Evolutionary conservation across 2,888 invertebrate genomes (phyloP), one percentile per base, ranked within the genome.

Genomic region (Agrilus mali): DNA sequence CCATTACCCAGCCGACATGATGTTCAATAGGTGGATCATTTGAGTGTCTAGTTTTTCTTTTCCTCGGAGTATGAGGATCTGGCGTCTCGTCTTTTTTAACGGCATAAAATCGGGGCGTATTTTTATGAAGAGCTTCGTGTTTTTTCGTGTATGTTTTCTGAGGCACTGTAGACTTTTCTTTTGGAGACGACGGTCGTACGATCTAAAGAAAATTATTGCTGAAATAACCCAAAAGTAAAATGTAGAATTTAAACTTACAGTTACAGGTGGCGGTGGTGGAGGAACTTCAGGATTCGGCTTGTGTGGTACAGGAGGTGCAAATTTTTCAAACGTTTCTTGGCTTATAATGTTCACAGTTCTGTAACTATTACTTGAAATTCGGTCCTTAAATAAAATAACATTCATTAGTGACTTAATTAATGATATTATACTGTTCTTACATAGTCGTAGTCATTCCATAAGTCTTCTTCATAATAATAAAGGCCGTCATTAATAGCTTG

Each of bases 1-100:
- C 97, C 80, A 97, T 87, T 54, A 98, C 84, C 97, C 97, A 98
- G 14, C 97, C 97, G 33, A 97, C 88, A 61, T 95, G 93, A 59
- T 89, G 84, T 65, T 95, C 95, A 47, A 87, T 80, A 0, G 94
- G 94, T 37, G 95, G 95, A 72, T 96, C 93, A 53, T 78, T 82
- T 56, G 84, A 88, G 68, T 94, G 89, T n/a, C 88, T 74, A 3
- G 90, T 89, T 72, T 93, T 93, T 55, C 88, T 79, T 65, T 93
- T 92, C 17, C 87, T 74, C 1, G 82, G 82, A 2, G 81, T 82
- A 49, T 75, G 69, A 10, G 77, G 77, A 69, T 80, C 80, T 6
- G 72, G 71, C 2, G 67, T 49, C 14, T 71, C 67, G 57, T 89
- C 88, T 67, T 94, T 94, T 49, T 85, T 86, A 7, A 95, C 94